Percentiles rank a stretch among this genome's conserved stretches.
phyloP scores from a whole-genome alignment of 2,888 invertebrate genomes.

The Dasypolia templi region DNA sequence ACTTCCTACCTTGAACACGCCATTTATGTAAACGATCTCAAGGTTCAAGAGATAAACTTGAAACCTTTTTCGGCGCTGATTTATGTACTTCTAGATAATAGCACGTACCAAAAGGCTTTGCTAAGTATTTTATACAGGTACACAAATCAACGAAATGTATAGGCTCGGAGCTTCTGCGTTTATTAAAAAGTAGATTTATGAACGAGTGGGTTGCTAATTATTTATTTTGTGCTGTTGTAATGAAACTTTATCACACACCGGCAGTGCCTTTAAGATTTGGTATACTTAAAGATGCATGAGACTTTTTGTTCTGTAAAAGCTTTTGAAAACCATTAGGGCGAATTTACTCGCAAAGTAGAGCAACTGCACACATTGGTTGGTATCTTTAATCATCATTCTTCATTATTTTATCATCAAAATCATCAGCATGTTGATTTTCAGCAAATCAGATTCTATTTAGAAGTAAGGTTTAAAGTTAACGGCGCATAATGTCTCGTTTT shows the following conservation, averaged over 20 bases:
- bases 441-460: not conserved
- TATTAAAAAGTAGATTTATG: constrained; percentile 46
- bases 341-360: not conserved
- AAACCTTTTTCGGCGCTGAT: constrained; percentile 47
- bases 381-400: no score
- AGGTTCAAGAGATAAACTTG: constrained; percentile 30
- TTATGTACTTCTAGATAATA: constrained; percentile 45
- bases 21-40: constrained; percentile 12
- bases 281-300: not conserved
- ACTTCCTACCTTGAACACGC: constrained; percentile 9
- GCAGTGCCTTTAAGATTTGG: not conserved
- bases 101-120: constrained; percentile 9
- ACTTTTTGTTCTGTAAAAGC: not conserved
- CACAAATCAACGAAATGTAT: constrained; percentile 6
- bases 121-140: constrained; percentile 21
- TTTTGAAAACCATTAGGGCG: not conserved
- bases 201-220: not conserved
- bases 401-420: no score
- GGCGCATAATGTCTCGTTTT: not conserved
- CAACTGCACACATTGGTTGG: not conserved
- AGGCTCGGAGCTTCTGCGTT: not conserved
- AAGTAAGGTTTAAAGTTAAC: not conserved
- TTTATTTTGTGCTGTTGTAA: constrained; percentile 13
- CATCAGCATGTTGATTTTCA: no score
- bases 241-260: not conserved